Evolutionary conservation across 1,140 invertebrate species (phyloP).

Genomic region (Bombus vancouverensis): DNA sequence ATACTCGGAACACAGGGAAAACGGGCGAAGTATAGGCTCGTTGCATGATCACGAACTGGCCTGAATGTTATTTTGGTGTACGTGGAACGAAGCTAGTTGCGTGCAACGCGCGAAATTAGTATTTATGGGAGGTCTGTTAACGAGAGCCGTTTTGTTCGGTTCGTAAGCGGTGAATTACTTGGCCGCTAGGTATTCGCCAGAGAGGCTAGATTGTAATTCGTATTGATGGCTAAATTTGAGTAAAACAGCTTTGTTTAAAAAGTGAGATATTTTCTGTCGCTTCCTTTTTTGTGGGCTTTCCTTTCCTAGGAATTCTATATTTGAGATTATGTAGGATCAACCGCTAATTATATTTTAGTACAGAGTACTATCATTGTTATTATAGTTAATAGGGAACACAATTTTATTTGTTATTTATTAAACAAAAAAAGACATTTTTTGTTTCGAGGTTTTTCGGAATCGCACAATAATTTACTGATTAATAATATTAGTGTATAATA

Average conservation of each 20-base stretch:
- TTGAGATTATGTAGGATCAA: too few relatives aligned
- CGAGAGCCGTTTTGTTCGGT: constrained; percentile 38
- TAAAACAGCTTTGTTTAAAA: background rate
- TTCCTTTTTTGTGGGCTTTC: background rate
- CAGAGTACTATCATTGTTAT: too few relatives aligned
- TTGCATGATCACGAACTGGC: background rate
- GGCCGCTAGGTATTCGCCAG: constrained; percentile 1
- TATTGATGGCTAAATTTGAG: background rate
- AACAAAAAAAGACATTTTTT: too few relatives aligned
- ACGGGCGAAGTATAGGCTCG: background rate
- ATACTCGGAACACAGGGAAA: background rate
- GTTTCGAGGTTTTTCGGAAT: too few relatives aligned
- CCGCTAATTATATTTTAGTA: too few relatives aligned
- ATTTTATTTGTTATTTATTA: too few relatives aligned
- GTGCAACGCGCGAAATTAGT: constrained; percentile 47
- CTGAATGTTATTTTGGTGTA: background rate
- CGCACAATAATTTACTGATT: too few relatives aligned
- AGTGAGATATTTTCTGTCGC: background rate
- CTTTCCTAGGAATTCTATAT: too few relatives aligned
- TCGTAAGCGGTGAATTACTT: constrained; percentile 37
- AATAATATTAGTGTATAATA: too few relatives aligned
- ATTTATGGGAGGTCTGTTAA: constrained; percentile 35
- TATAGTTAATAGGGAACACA: too few relatives aligned
- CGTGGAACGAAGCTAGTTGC: constrained; percentile 10
- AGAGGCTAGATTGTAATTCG: background rate